phyloP scores from a whole-genome alignment of 2,113 vertebrate species.

The Microcebus griseorufus region DNA sequence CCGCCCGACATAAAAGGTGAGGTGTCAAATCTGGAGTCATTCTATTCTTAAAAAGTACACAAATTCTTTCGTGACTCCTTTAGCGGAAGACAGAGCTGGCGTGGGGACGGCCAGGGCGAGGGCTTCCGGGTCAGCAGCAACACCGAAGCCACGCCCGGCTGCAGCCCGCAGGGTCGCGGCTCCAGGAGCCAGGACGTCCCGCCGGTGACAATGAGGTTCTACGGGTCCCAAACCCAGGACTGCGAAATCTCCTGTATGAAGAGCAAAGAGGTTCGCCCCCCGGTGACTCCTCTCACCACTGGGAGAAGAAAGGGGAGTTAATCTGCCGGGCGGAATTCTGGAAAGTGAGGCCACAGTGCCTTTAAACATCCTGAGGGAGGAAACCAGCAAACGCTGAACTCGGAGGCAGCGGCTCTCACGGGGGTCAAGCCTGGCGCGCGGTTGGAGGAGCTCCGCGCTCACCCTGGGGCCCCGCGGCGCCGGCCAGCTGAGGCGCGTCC shows the following conservation, averaged over 20 bases:
- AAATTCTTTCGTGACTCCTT: neutral
- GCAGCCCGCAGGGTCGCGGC: rapidly evolving
- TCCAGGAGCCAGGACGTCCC: neutral
- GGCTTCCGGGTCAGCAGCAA: neutral
- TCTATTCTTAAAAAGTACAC: neutral
- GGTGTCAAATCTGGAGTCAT: neutral
- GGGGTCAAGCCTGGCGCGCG: rapidly evolving
- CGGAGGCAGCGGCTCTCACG: neutral
- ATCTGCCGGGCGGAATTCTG: neutral
- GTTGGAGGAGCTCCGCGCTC: neutral
- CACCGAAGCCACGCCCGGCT: neutral
- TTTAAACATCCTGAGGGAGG: neutral
- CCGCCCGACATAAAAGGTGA: neutral
- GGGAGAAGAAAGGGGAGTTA: neutral
- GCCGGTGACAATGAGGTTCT: neutral
- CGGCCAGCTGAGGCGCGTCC: slow-evolving; percentile 83
- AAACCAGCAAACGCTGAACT: neutral
- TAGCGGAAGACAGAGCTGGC: rapidly evolving
- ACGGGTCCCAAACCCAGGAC: too few relatives aligned
- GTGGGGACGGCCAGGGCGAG: neutral
- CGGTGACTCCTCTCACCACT: neutral
- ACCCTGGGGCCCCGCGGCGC: slow-evolving; percentile 84
- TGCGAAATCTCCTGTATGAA: neutral
- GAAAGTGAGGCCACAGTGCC: rapidly evolving
- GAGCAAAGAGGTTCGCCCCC: rapidly evolving